These are phyloP conservation scores for Alviniconcha marisindica DNA, from an alignment of 1,140 invertebrate species.

Conservation along the genomic window DNA sequence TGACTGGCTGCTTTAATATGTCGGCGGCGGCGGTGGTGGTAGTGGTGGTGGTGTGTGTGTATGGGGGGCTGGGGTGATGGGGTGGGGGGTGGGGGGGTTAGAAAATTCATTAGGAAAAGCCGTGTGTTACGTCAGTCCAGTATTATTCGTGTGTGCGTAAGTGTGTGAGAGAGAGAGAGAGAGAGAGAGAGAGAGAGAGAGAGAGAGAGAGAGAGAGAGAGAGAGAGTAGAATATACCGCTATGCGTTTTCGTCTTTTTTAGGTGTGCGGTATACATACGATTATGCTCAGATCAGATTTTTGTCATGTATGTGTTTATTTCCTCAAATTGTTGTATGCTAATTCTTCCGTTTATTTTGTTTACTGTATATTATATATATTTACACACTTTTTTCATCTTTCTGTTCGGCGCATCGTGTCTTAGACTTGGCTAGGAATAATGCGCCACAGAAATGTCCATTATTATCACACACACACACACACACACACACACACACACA, in stretches of 20 bases:
- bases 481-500: background rate
- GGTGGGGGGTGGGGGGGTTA: background rate
- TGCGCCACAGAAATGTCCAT: background rate
- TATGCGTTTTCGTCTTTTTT: no score
- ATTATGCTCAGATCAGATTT: no score
- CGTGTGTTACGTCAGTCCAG: background rate
- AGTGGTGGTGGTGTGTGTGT: background rate
- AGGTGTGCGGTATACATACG: no score
- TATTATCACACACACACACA: background rate
- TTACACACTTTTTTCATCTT: no score
- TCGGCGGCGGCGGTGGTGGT: background rate
- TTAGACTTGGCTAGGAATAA: no score
- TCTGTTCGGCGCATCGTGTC: no score
- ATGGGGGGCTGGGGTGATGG: background rate
- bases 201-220: background rate
- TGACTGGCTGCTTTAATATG: no score
- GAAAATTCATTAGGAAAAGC: background rate
- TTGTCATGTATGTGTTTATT: no score
- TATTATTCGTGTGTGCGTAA: background rate
- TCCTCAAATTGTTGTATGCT: no score
- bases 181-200: background rate
- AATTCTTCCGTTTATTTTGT: no score
- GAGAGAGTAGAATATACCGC: background rate
- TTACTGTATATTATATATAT: no score
- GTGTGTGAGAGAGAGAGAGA: background rate